Conservation (phyloP, 2,797 vertebrate species). For the Lateolabrax maculatus region DNA sequence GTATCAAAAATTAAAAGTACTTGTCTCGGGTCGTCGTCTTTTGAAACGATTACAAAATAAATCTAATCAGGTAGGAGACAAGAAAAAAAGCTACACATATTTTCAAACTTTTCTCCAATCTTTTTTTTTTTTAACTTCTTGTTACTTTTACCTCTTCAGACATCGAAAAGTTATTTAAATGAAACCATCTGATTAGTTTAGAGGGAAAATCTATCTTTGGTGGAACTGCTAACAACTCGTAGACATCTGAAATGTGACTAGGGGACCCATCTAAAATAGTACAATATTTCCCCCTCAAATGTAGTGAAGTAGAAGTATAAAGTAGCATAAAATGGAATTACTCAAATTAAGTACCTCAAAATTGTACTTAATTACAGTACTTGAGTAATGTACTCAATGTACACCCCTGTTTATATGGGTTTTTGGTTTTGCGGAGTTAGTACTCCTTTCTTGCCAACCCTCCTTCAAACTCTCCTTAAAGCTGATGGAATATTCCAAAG, state of each 20-base stretch:
- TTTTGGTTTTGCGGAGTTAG: slow-evolving; percentile 1
- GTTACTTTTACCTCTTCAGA: not conserved
- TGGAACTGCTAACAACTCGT: not conserved
- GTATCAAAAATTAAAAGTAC: not conserved
- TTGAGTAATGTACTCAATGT: not conserved
- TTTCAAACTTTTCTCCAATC: not conserved
- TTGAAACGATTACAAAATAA: not conserved
- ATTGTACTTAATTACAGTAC: not conserved
- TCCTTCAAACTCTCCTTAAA: not conserved
- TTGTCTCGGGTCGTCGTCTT: not conserved
- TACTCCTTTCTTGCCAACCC: not conserved
- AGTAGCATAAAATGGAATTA: not conserved
- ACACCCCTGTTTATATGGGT: too few species aligned
- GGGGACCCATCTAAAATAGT: not conserved
- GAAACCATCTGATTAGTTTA: not conserved
- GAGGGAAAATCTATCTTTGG: not conserved
- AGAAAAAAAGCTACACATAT: not conserved
- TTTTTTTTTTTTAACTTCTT: not conserved
- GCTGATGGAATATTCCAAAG: slow-evolving; percentile 50
- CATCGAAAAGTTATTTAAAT: not conserved
- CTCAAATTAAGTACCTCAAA: not conserved
- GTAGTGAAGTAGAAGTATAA: not conserved
- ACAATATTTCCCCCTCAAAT: not conserved
- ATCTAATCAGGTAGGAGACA: not conserved
- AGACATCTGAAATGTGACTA: not conserved